These are phyloP conservation scores for Tetrao urogallus DNA, from an alignment of 2,113 vertebrate genomes.

Conservation along the genomic window DNA sequence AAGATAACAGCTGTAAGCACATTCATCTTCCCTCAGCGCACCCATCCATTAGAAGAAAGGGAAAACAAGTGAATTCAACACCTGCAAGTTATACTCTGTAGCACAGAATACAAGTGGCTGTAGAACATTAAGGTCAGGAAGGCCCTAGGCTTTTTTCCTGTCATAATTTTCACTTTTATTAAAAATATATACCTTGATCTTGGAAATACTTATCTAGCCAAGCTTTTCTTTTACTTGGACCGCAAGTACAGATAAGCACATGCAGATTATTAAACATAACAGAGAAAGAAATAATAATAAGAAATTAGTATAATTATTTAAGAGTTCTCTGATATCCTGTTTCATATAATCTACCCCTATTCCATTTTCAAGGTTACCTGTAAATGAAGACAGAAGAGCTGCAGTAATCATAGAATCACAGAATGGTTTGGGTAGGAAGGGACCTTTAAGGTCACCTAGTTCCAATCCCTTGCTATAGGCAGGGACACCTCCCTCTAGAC, in stretches of 20 bases:
- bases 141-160: not conserved
- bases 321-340: fast-evolving
- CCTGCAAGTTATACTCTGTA: not conserved
- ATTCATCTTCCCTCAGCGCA: not conserved
- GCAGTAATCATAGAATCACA: not conserved
- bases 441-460: too few species aligned
- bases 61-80: not conserved
- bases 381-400: not conserved
- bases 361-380: not conserved
- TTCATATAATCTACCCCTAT: not conserved
- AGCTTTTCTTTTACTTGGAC: not conserved
- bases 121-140: not conserved
- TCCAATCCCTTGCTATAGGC: too few species aligned
- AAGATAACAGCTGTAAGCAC: not conserved
- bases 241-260: not conserved
- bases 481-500: too few species aligned
- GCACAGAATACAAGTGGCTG: not conserved
- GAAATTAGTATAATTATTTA: not conserved
- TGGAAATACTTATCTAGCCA: not conserved
- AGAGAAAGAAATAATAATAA: not conserved
- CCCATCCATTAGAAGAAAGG: not conserved
- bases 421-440: too few species aligned
- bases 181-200: not conserved
- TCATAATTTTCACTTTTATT: not conserved
- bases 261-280: not conserved